Conservation (phyloP, 2,797 vertebrate species). For the Gymnocypris eckloni region DNA sequence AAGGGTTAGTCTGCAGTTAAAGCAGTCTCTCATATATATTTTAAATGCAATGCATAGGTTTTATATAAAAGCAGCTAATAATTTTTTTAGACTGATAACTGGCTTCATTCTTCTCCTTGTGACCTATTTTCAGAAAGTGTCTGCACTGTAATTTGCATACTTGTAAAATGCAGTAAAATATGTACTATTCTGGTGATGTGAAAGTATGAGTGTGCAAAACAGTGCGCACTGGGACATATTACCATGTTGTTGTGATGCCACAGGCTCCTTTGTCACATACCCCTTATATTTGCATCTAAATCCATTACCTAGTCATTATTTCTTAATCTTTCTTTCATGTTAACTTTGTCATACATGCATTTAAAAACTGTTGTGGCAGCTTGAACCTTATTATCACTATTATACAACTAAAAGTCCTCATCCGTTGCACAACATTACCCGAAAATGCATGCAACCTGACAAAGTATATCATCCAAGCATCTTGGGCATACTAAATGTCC, state of each 20-base stretch:
- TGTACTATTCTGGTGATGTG: not conserved
- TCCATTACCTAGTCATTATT: not conserved
- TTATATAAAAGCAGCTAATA: not conserved
- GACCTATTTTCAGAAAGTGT: conserved; percentile 30
- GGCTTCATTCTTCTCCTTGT: not conserved
- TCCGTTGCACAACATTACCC: not conserved
- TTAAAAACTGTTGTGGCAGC: not conserved
- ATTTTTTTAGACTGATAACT: not conserved
- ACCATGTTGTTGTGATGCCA: not conserved
- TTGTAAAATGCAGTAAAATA: conserved; percentile 2
- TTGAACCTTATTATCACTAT: not conserved
- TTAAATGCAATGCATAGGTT: not conserved
- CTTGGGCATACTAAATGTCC: not conserved
- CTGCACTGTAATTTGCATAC: conserved; percentile 26
- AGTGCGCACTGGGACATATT: not conserved
- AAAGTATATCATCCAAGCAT: not conserved
- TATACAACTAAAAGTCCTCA: not conserved
- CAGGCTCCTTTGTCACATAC: not conserved
- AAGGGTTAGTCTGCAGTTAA: not conserved
- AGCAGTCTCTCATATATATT: not conserved
- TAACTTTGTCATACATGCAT: not conserved
- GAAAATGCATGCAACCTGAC: not conserved
- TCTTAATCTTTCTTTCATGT: not conserved
- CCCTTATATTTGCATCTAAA: not conserved
- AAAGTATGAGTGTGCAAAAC: not conserved